Base-by-base conservation (phyloP, 2,797 vertebrate species). In the Syngnathus rostellatus region DNA sequence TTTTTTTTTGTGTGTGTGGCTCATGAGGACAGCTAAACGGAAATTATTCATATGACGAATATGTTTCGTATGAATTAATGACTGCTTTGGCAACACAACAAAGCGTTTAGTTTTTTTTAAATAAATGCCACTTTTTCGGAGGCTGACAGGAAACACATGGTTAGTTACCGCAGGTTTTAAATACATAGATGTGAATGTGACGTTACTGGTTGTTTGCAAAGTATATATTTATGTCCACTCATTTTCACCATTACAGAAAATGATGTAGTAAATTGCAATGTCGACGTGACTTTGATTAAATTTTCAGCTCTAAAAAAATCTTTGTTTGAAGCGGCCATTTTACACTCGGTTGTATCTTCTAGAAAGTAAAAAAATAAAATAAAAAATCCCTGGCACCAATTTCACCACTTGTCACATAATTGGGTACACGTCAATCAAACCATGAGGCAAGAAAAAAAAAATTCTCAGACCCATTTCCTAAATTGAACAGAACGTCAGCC, bases 11-110 rank as follows among this genome's bases (percentile, higher is more conserved):
- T 55, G 17, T 1, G 38, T 38, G 55, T 19, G 55, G 55, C 55
- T 38, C 5, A 31, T 64, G 25, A 37, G 31, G 23, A 38, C 40
- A 37, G 17, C 11, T 40, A 12, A 54, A 53, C 16, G 16, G 62
- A 50, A 48, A 48, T 46, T 14, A 48, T 64, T 64, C 40, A 64
- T 54, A 53, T 16, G 37, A 21, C n/a, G n/a, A 54, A 54, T 64
- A 54, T 64, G 54, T 54, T 64, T 54, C 40, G 63, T 12, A 38
- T 16, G 63, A 54, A 39, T 64, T 51, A 39, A 64, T 39, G 63
- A 54, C 37, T 9, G 46, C 19, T 46, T 63, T 48, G 46, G 17
- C 63, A 11, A 12, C 37, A 61, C 59, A 61, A 41, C 59, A 41
- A 61, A 21, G 39, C 51, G 21, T 16, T 23, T 54, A 11, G 3